A percentile compares a stretch with the other conserved stretches of the same genome.
Evolutionary conservation across 2,797 vertebrate genomes (phyloP).

Genomic region (Karalla daura): DNA sequence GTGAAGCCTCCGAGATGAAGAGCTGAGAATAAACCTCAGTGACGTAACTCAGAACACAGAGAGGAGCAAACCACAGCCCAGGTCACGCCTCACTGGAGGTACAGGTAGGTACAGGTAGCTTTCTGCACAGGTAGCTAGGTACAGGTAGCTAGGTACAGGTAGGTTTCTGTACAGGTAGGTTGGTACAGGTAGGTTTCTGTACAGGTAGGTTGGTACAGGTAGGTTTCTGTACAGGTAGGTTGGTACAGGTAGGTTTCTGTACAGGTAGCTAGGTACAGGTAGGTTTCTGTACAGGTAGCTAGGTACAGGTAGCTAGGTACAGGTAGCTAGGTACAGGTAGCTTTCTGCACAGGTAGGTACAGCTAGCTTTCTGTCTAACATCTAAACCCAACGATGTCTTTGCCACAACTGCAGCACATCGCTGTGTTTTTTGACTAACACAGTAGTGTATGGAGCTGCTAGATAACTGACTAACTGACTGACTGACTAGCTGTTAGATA

Average conservation of each 20-base stretch:
- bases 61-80: neutral
- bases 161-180: neutral
- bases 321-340: neutral
- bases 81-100: too few relatives aligned
- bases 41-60: neutral
- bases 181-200: neutral
- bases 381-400: neutral
- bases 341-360: neutral
- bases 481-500: too few relatives aligned
- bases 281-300: too few relatives aligned
- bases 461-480: too few relatives aligned
- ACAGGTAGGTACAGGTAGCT: neutral
- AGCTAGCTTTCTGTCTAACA: neutral
- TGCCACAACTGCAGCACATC: neutral
- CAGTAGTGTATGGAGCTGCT: too few relatives aligned
- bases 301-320: too few relatives aligned
- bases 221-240: neutral
- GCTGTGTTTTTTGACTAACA: conserved; percentile 7
- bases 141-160: too few relatives aligned
- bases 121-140: neutral
- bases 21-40: neutral
- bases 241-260: neutral
- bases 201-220: too few relatives aligned
- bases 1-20: conserved; percentile 26
- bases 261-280: neutral